Base-by-base conservation (phyloP, 2,113 vertebrate genomes). In the Symphodus melops region DNA sequence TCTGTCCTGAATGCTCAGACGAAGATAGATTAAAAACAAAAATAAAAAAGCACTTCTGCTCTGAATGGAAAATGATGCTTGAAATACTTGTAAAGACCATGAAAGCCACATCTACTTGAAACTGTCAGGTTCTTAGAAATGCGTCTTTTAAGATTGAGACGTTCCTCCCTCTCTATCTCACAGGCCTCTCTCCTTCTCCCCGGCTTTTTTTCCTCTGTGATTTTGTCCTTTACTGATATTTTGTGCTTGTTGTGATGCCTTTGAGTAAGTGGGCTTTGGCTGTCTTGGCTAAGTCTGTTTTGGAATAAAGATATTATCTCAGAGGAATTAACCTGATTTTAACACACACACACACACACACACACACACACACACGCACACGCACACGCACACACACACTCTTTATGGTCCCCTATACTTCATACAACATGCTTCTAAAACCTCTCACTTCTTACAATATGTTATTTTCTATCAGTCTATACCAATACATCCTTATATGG, bases 261-360 rank as follows among this genome's bases (percentile, higher is more conserved):
- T 61, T 69, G 64, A 69, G 49, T 51, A 69, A 78, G 76, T 76
- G 13, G 41, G 39, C 57, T 46, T 25, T 2, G 17, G 25, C 73
- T 77, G 63, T 68, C 81, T 65, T 57, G 21, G 36, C 56, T 52
- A 61, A 77, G 60, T 41, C 39, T 66, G 53, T 68, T 52, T 68
- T 57, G 62, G 65, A 77, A 82, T 36, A 75, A 44, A 64, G 25
- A 83, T 63, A 25, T 74, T 53, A 75, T 83, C 60, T 76, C 82
- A 65, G 67, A 51, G 79, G 79, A 63, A 80, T 66, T 79, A 75
- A 77, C 79, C 79, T 69, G 37, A 68, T 75, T 84, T 79, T 23
- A 59, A 73, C 56, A 33, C 17, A 37, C 39, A 55, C 49, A 51
- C 3, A n/a, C 49, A 61, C 21, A 48, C 9, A 57, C 20, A 21